phyloP scores from a whole-genome alignment of 1,140 invertebrate genomes.

The Lepidotrigona ventralis region DNA sequence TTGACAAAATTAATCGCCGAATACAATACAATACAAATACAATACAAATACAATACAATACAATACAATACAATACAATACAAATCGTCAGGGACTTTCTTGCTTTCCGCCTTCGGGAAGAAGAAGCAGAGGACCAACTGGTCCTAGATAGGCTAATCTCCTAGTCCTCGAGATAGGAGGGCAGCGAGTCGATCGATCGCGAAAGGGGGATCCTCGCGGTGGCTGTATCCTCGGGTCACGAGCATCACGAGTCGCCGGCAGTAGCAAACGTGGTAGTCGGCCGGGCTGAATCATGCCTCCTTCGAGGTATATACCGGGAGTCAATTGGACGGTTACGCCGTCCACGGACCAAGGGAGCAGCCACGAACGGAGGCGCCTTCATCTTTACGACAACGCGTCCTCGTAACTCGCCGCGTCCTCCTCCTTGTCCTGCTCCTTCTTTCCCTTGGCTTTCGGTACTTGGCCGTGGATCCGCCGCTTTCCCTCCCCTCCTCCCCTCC shows the following conservation, averaged over 20 bases:
- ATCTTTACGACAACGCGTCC: conserved; percentile 65
- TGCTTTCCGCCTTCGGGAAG: neutral
- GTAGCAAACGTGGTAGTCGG: conserved; percentile 64
- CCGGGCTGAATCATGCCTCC: conserved; percentile 62
- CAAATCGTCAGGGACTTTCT: no score
- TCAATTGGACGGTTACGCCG: conserved; percentile 66
- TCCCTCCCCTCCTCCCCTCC: neutral
- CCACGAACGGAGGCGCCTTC: conserved; percentile 63
- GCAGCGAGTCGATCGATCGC: conserved; percentile 54
- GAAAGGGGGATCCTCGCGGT: conserved; percentile 45
- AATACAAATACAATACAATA: no score
- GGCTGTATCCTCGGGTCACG: conserved; percentile 57
- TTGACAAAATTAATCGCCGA: no score
- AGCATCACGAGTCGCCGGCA: conserved; percentile 60
- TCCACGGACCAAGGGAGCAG: conserved; percentile 60
- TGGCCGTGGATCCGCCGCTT: neutral
- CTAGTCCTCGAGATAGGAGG: conserved; percentile 47
- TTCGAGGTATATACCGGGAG: conserved; percentile 61
- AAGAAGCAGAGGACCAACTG: neutral
- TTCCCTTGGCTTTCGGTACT: conserved; percentile 21
- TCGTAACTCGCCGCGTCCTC: conserved; percentile 57
- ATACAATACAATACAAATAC: no score
- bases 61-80: no score
- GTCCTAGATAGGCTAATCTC: conserved; percentile 5
- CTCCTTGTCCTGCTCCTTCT: conserved; percentile 29